These are phyloP conservation scores for Rotaria magnacalcarata DNA, from an alignment of 2,888 invertebrate species.

Conservation along the genomic window DNA sequence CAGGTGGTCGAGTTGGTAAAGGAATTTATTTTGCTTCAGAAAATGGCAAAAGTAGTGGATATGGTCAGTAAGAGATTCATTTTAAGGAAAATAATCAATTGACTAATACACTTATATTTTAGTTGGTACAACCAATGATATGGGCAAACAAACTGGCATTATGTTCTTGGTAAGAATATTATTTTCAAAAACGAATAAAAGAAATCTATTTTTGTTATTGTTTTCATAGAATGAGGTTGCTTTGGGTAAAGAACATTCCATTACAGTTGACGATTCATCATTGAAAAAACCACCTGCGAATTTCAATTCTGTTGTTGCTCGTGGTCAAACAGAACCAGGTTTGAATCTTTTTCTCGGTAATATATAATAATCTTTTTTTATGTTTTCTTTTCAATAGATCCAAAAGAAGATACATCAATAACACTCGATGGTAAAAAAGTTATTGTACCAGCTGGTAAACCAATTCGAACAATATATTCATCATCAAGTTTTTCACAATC, in stretches of 20 bases:
- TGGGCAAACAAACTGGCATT: slow-evolving; percentile 53
- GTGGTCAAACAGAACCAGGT: slow-evolving; percentile 57
- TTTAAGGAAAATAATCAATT: neutral
- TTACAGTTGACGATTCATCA: slow-evolving; percentile 51
- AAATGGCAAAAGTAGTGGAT: slow-evolving; percentile 59
- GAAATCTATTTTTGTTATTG: neutral
- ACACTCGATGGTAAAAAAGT: slow-evolving; percentile 54
- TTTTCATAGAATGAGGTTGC: slow-evolving; percentile 56
- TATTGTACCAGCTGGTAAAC: slow-evolving; percentile 57
- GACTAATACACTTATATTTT: neutral
- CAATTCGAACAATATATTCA: slow-evolving; percentile 50
- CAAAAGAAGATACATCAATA: slow-evolving; percentile 51
- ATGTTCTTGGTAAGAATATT: slow-evolving; percentile 56
- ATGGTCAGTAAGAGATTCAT: slow-evolving; percentile 53
- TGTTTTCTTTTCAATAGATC: slow-evolving; percentile 51
- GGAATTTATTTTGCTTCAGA: slow-evolving; percentile 62
- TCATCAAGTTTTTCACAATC: slow-evolving; percentile 54
- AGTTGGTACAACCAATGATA: slow-evolving; percentile 39
- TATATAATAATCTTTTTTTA: neutral
- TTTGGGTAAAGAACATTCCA: slow-evolving; percentile 58
- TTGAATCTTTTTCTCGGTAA: neutral
- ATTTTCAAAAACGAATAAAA: neutral
- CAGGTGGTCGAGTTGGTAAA: slow-evolving; percentile 60
- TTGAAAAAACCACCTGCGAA: slow-evolving; percentile 57
- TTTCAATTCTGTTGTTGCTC: slow-evolving; percentile 56